Base-by-base conservation (phyloP, 2,797 vertebrate genomes). In the Cuniculus paca region DNA sequence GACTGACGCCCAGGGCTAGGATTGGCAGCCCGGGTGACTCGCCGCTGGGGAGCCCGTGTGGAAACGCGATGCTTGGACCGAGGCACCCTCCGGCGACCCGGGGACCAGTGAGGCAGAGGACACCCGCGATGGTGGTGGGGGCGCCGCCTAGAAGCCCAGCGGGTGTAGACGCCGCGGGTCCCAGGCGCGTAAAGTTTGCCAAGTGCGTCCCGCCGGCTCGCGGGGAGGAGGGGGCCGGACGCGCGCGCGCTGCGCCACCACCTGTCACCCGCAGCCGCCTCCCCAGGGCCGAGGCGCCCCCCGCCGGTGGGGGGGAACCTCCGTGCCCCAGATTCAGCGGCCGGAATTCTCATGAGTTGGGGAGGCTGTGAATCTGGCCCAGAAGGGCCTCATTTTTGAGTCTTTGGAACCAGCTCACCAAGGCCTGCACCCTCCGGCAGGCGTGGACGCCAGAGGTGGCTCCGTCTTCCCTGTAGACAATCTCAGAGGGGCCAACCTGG, bases 131-230 rank as follows among this genome's bases (percentile, higher is more conserved):
- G 10, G 65, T 3, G 65, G 65, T 16, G 0, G 42, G 24, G 75
- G 75, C 48, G 28, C 68, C 50, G 50, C 87, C 70, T 6, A 2
- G 87, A 34, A 24, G n/a, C n/a, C 4, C 28, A 14, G 85, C 88
- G 34, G 86, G 86, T 94, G 88, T 5, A 77, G 93, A 42, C n/a
- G 79, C 74, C 52, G 92, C 48, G 8, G 72, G n/a, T 36, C 74
- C 88, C 39, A 9, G 58, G 8, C 28, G 74, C 80, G 13, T 72
- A 80, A 97, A 96, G 95, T 96, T 97, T 97, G 90, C 84, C n/a
- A 86, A 82, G 92, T 5, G 90, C 39, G 22, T 28, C 70, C 24
- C 77, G 84, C 39, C 5, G 13, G 78, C 54, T 50, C 17, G 58
- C 24, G 5, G 28, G 54, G 68, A 31, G 72, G 2, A 14, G 1